Conservation (phyloP, 2,888 invertebrate genomes). For the Ichneumoninae sp. region DNA sequence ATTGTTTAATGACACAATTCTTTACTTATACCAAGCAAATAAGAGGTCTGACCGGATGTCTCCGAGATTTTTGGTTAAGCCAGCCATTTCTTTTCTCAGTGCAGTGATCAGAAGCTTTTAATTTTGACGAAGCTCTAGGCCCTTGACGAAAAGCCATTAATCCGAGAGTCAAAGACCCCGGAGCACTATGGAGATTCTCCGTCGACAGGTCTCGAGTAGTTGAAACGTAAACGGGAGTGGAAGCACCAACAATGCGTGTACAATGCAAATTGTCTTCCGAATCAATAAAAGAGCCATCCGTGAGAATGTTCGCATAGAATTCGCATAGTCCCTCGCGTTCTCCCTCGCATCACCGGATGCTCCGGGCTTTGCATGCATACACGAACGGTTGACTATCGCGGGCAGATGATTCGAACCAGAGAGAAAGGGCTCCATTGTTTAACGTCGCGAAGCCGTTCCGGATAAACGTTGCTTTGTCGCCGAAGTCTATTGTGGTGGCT, state of each 20-base stretch:
- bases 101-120: neutral
- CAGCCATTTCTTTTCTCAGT: no score
- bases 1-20: no score
- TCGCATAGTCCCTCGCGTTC: neutral
- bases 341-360: neutral
- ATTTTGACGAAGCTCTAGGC: neutral
- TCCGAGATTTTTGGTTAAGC: no score
- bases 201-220: conserved; percentile 15
- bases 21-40: no score
- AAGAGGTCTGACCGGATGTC: no score
- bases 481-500: conserved; percentile 31
- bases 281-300: conserved; percentile 62
- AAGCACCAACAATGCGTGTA: conserved; percentile 46
- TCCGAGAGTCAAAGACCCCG: neutral
- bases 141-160: neutral
- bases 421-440: conserved; percentile 56
- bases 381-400: conserved; percentile 40
- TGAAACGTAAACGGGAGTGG: neutral
- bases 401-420: conserved; percentile 33
- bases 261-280: conserved; percentile 54
- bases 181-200: conserved; percentile 2
- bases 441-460: conserved; percentile 50
- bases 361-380: conserved; percentile 17
- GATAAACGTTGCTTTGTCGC: conserved; percentile 58
- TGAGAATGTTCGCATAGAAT: conserved; percentile 36